phyloP scores from a whole-genome alignment of 2,888 invertebrate species.

The Drosophila fungiperda region DNA sequence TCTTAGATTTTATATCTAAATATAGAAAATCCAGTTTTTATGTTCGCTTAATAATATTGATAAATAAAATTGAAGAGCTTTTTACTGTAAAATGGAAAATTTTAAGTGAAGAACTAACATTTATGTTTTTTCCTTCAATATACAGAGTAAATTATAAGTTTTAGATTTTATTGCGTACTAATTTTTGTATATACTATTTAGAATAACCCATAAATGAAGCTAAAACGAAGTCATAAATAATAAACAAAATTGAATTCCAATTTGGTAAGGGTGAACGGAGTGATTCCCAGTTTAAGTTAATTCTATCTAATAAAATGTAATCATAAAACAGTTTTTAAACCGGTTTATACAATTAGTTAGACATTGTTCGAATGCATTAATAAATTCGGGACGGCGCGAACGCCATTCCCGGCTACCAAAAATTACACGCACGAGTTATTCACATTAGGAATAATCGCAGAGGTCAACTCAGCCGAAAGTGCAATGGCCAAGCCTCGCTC shows the following conservation, averaged over 20 bases:
- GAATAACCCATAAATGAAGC: not conserved
- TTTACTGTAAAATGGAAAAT: not conserved
- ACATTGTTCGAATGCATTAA: slow-evolving; percentile 9
- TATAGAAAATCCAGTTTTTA: not conserved
- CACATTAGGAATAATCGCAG: slow-evolving; percentile 77
- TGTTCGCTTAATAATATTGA: not conserved
- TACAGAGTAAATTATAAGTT: not conserved
- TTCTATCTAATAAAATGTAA: not conserved
- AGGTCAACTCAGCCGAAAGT: slow-evolving; percentile 73
- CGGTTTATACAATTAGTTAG: rapidly evolving
- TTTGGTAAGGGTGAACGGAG: not conserved
- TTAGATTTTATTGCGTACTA: not conserved
- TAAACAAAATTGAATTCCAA: not conserved
- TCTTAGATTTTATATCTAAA: not conserved
- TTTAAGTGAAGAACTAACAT: not conserved
- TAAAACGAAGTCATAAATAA: not conserved
- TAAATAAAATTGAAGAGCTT: not conserved
- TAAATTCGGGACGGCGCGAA: slow-evolving; percentile 70
- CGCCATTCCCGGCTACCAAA: slow-evolving; percentile 77
- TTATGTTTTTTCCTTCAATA: not conserved
- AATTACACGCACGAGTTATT: slow-evolving; percentile 73
- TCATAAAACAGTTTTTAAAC: not conserved
- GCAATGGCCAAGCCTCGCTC: slow-evolving; percentile 77
- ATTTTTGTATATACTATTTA: not conserved
- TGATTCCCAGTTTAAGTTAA: not conserved